A percentile compares a stretch with the other conserved stretches of the same genome.
Conservation (phyloP, 2,113 vertebrate genomes). For the Nycticryphes semicollaris region DNA sequence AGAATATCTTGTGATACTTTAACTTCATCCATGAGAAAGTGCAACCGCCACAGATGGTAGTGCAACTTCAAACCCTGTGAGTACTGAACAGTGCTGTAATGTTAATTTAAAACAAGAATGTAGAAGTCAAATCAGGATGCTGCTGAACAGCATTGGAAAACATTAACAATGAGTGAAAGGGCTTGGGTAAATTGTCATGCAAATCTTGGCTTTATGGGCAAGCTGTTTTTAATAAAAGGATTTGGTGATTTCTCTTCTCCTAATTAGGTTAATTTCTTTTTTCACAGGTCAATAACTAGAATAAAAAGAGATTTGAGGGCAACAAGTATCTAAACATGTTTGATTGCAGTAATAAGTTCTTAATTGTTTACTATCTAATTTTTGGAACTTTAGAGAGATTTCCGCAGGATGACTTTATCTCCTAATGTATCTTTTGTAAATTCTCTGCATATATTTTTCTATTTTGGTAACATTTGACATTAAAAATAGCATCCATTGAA, state of each 20-base stretch:
- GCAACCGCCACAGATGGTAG: background rate
- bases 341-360: constrained; percentile 42
- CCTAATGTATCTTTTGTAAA: constrained; percentile 23
- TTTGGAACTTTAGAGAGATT: constrained; percentile 32
- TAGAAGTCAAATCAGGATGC: background rate
- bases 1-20: constrained; percentile 13
- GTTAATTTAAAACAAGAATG: constrained; percentile 5
- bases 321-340: constrained; percentile 26
- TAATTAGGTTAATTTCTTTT: constrained; percentile 46
- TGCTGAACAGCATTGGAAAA: background rate
- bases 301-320: background rate
- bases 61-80: background rate
- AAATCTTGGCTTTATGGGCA: background rate
- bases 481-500: constrained; percentile 32
- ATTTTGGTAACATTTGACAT: constrained; percentile 19
- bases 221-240: background rate
- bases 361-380: constrained; percentile 35
- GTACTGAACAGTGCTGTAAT: background rate
- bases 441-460: background rate
- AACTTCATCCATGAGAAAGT: background rate
- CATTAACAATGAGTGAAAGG: background rate
- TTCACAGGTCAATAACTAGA: background rate
- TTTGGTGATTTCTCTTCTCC: constrained; percentile 15
- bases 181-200: background rate
- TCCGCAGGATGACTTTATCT: constrained; percentile 10